Evolutionary conservation across 2,797 vertebrate genomes (phyloP).

Genomic region (Tinamus major): DNA sequence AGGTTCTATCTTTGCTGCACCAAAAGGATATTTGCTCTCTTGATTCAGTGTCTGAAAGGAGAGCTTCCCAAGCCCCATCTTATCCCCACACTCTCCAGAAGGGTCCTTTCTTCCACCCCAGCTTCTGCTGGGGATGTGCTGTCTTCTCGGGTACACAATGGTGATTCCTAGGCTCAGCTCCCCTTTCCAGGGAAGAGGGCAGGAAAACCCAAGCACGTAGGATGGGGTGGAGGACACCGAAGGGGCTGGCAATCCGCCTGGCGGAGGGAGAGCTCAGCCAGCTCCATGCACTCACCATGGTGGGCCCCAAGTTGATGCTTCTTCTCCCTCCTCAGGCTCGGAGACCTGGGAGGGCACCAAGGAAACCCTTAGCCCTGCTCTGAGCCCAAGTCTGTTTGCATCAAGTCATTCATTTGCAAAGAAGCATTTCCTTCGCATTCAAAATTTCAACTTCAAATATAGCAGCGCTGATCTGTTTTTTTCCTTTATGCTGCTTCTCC

Average conservation of each 20-base stretch:
- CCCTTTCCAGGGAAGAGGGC: neutral
- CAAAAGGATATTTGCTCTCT: neutral
- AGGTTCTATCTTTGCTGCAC: neutral
- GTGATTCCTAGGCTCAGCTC: neutral
- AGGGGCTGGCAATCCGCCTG: rapidly evolving
- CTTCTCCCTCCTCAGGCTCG: neutral
- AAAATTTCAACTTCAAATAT: neutral
- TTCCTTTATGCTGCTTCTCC: neutral
- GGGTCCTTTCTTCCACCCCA: rapidly evolving
- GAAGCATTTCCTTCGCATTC: neutral
- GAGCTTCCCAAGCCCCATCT: neutral
- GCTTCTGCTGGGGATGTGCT: neutral
- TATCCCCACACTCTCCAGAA: rapidly evolving
- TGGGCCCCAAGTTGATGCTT: neutral
- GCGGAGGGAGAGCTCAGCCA: neutral
- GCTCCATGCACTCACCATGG: no score
- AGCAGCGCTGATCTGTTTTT: neutral
- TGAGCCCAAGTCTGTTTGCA: neutral
- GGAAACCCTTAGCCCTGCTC: no score
- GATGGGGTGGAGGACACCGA: neutral
- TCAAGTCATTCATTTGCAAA: neutral
- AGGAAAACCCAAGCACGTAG: neutral
- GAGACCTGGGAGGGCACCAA: no score
- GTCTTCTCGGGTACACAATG: neutral
- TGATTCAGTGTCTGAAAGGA: neutral